These are phyloP conservation scores for Andricus curvator DNA, from an alignment of 2,888 invertebrate species.

Conservation along the genomic window DNA sequence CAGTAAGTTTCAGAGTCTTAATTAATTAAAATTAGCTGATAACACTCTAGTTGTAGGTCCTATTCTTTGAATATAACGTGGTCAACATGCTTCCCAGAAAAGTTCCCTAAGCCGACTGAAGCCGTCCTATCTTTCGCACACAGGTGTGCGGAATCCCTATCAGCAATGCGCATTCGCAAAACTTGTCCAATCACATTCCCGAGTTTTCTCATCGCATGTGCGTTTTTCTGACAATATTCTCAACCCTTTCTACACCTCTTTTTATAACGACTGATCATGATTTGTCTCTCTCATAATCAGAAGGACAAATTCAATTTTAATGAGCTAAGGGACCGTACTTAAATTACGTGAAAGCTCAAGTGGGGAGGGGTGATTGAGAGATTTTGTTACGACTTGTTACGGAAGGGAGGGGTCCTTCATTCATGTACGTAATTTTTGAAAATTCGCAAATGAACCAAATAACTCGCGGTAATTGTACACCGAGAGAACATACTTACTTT, in stretches of 20 bases:
- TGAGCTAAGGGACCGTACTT: background rate
- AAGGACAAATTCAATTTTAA: background rate
- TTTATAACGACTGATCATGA: background rate
- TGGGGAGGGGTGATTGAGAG: too few relatives aligned
- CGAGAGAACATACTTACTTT: too few relatives aligned
- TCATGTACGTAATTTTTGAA: too few relatives aligned
- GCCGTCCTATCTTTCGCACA: conserved; percentile 17
- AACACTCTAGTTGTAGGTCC: background rate
- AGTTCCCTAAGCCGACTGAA: conserved; percentile 28
- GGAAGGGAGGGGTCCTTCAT: too few relatives aligned
- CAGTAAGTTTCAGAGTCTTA: background rate
- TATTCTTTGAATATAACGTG: background rate
- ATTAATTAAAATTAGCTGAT: background rate
- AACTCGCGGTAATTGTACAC: too few relatives aligned
- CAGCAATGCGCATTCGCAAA: conserved; percentile 31
- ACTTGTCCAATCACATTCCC: conserved; percentile 26
- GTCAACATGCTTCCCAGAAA: conserved; percentile 30
- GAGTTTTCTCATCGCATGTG: background rate
- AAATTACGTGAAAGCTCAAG: too few relatives aligned
- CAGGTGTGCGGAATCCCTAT: conserved; percentile 3
- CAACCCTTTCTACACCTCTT: background rate
- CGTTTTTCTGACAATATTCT: background rate
- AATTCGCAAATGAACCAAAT: too few relatives aligned
- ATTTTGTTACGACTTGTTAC: too few relatives aligned
- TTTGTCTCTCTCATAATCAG: background rate